Conservation (phyloP, 2,888 invertebrate species). For the Diploptera punctata region DNA sequence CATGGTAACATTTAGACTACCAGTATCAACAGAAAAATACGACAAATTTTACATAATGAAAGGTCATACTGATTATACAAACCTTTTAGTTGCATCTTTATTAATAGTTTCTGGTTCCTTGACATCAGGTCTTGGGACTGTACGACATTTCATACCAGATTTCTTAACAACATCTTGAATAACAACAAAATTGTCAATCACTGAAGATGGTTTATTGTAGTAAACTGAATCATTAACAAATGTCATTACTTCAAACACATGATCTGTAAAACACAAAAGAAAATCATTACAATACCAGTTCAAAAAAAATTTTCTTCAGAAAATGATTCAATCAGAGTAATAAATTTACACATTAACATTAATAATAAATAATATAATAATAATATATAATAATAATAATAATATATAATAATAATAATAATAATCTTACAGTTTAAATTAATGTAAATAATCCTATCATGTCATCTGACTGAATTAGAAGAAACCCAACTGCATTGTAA, state of each 20-base stretch:
- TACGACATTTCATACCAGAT: constrained; percentile 67
- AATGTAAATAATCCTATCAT: too few relatives aligned
- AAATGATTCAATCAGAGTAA: constrained; percentile 8
- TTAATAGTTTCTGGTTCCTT: constrained; percentile 54
- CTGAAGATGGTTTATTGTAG: constrained; percentile 61
- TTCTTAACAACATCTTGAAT: constrained; percentile 72
- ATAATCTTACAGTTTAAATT: too few relatives aligned
- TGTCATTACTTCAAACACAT: constrained; percentile 72
- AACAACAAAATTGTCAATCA: constrained; percentile 69
- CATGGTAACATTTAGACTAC: too few relatives aligned
- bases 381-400: neutral
- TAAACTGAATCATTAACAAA: constrained; percentile 66
- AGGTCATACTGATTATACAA: too few relatives aligned
- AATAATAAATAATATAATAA: neutral
- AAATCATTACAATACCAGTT: neutral
- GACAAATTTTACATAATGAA: too few relatives aligned
- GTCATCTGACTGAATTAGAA: too few relatives aligned
- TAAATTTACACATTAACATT: neutral
- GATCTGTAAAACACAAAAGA: constrained; percentile 62
- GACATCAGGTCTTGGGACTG: constrained; percentile 61
- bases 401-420: neutral
- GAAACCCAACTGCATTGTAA: too few relatives aligned
- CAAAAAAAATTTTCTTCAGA: neutral
- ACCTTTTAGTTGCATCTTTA: constrained; percentile 42
- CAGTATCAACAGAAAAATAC: too few relatives aligned